Evolutionary conservation across 2,888 invertebrate species (phyloP).

Genomic region (Pherbina coryleti): DNA sequence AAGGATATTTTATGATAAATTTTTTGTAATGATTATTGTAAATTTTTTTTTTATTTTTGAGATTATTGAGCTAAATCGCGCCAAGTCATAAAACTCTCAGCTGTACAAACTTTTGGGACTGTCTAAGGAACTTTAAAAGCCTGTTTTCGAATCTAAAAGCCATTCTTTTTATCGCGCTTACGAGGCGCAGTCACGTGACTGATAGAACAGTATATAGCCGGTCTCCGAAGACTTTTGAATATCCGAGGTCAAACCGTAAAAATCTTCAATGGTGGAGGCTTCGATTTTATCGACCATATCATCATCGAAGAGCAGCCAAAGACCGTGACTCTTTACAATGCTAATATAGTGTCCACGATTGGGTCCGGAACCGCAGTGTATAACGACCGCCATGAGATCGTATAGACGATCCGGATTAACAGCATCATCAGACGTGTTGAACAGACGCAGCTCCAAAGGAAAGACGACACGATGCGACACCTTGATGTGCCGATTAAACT

Average conservation of each 20-base stretch:
- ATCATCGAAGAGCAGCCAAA: slow-evolving; percentile 99
- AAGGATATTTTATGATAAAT: no score
- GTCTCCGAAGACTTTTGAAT: slow-evolving; percentile 99
- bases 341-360: slow-evolving; percentile 99
- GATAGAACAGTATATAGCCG: slow-evolving; percentile 99
- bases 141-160: no score
- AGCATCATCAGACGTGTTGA: slow-evolving; percentile 98
- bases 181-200: slow-evolving; percentile 84
- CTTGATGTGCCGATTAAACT: slow-evolving; percentile 98
- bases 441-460: slow-evolving; percentile 95
- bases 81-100: no score
- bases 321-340: slow-evolving; percentile 99
- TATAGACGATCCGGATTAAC: slow-evolving; percentile 98
- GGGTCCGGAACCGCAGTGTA: slow-evolving; percentile 99
- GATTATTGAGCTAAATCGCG: no score
- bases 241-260: slow-evolving; percentile 98
- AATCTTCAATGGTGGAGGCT: slow-evolving; percentile 97
- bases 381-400: slow-evolving; percentile 98
- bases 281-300: slow-evolving; percentile 99
- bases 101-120: no score
- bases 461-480: slow-evolving; percentile 99
- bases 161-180: slow-evolving; percentile 45
- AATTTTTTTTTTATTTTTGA: not conserved
- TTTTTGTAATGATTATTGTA: slow-evolving; percentile 8
- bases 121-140: no score